Percentiles rank a stretch among this genome's conserved stretches.
phyloP scores from a whole-genome alignment of 2,888 invertebrate species.

The Podotricha telesiphe region DNA sequence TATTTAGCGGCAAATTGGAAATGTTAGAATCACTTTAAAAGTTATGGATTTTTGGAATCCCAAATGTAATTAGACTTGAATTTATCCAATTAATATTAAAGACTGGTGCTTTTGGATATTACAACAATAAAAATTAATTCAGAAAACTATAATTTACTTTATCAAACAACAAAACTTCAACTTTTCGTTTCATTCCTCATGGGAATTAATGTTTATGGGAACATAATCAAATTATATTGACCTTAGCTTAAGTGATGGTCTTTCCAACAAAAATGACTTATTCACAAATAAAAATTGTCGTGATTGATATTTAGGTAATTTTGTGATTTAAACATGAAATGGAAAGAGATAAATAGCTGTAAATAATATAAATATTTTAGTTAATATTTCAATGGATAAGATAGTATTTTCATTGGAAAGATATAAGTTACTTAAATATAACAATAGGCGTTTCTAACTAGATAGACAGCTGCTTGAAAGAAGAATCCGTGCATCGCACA shows the following conservation, averaged over 20 bases:
- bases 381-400: neutral
- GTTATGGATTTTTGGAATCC: conserved; percentile 33
- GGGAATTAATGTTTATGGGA: conserved; percentile 74
- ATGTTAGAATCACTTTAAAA: conserved; percentile 37
- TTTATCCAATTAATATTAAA: conserved; percentile 56
- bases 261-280: conserved; percentile 67
- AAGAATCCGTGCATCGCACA: conserved; percentile 83
- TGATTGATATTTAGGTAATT: neutral
- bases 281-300: conserved; percentile 19
- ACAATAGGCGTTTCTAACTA: conserved; percentile 82
- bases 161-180: conserved; percentile 56
- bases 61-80: conserved; percentile 38
- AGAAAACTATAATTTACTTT: conserved; percentile 51
- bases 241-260: conserved; percentile 74
- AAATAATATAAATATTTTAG: neutral
- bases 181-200: conserved; percentile 83
- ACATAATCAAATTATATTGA: conserved; percentile 68
- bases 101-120: conserved; percentile 83
- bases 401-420: conserved; percentile 62
- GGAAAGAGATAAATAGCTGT: neutral
- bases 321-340: neutral
- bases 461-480: conserved; percentile 82
- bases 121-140: conserved; percentile 56
- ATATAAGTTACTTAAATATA: conserved; percentile 73
- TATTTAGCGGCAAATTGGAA: conserved; percentile 38